These are phyloP conservation scores for Exocentrus adspersus DNA, from an alignment of 2,888 invertebrate species.

Conservation along the genomic window DNA sequence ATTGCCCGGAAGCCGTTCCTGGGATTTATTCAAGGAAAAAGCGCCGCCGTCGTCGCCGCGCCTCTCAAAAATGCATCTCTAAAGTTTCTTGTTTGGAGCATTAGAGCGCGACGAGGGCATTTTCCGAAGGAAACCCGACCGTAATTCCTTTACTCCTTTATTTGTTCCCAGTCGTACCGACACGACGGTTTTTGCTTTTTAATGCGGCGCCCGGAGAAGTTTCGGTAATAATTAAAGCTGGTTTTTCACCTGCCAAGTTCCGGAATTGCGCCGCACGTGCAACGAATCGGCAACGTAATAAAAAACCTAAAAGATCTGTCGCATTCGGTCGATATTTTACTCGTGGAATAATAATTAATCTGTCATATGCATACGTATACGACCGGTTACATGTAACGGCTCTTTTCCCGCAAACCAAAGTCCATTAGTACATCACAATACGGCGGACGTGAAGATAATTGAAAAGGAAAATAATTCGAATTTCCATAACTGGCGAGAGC, in stretches of 20 bases:
- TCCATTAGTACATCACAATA: no score
- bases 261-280: neutral
- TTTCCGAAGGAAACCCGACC: conserved; percentile 3
- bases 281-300: no score
- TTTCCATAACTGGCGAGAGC: no score
- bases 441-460: no score
- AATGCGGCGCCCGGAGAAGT: neutral
- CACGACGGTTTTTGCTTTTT: conserved; percentile 6
- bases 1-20: conserved; percentile 11
- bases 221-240: neutral
- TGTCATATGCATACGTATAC: no score
- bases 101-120: conserved; percentile 8
- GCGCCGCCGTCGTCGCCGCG: no score
- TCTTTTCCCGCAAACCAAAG: no score
- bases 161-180: neutral
- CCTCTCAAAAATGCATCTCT: conserved; percentile 13
- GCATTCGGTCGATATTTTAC: no score
- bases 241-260: neutral
- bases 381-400: no score
- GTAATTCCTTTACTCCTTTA: conserved; percentile 4
- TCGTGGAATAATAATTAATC: no score
- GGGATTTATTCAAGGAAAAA: conserved; percentile 17
- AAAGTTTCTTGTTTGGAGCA: conserved; percentile 13
- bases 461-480: no score
- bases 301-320: neutral